Conservation (phyloP, 1,140 invertebrate genomes). For the Penaeus vannamei region DNA sequence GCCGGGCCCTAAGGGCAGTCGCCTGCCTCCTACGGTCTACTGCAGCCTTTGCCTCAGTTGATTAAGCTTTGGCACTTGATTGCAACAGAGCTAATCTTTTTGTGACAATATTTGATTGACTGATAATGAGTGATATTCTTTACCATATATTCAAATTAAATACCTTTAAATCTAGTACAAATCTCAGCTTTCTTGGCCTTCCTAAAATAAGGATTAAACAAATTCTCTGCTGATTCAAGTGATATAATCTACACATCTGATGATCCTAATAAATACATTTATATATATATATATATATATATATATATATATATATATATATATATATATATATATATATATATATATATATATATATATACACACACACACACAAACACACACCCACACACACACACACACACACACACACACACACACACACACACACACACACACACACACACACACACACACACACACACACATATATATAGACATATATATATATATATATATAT, state of each 20-base stretch:
- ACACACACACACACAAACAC: too few relatives aligned
- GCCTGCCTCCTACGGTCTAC: too few relatives aligned
- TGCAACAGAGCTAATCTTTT: too few relatives aligned
- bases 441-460: not conserved
- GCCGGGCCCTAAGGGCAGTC: too few relatives aligned
- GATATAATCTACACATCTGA: not conserved
- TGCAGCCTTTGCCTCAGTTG: too few relatives aligned
- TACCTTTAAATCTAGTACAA: too few relatives aligned
- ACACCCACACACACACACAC: slow-evolving; percentile 39
- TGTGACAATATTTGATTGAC: too few relatives aligned
- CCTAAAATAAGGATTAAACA: too few relatives aligned
- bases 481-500: slow-evolving; percentile 22
- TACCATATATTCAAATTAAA: too few relatives aligned
- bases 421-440: slow-evolving; percentile 22
- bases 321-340: slow-evolving; percentile 6
- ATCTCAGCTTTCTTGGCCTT: too few relatives aligned
- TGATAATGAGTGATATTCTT: too few relatives aligned
- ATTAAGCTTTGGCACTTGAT: too few relatives aligned
- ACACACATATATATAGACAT: not conserved
- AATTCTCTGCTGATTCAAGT: not conserved
- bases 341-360: not conserved
- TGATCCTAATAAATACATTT: not conserved
- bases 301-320: slow-evolving; percentile 27
- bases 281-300: slow-evolving; percentile 2
- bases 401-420: slow-evolving; percentile 47